Evolutionary conservation across 2,113 vertebrate genomes (phyloP).

Genomic region (Uria lomvia): DNA sequence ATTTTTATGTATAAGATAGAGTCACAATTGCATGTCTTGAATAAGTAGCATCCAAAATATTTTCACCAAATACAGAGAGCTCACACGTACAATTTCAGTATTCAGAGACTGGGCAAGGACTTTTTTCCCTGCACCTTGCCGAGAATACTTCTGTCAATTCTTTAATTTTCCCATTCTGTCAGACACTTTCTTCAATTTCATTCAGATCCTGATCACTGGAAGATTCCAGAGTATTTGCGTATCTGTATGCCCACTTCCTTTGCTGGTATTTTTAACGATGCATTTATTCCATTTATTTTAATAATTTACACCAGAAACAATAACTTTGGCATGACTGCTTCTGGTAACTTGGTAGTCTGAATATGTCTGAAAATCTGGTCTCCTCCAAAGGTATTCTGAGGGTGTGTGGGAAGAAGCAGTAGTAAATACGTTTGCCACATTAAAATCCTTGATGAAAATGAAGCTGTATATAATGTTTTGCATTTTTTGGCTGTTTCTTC

Average conservation of each 20-base stretch:
- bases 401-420: not conserved
- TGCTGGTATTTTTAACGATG: not conserved
- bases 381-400: not conserved
- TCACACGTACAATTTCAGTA: not conserved
- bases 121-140: not conserved
- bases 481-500: not conserved
- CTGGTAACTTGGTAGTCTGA: not conserved
- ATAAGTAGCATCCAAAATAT: not conserved
- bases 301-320: not conserved
- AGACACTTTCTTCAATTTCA: not conserved
- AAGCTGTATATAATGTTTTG: not conserved
- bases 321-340: not conserved
- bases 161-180: not conserved
- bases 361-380: not conserved
- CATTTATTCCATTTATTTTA: not conserved
- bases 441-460: not conserved
- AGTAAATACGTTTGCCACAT: not conserved
- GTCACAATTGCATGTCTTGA: not conserved
- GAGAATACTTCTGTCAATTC: not conserved
- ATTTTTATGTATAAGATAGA: not conserved
- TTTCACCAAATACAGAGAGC: not conserved
- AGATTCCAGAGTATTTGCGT: not conserved
- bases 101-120: not conserved
- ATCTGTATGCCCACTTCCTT: not conserved
- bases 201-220: not conserved